Conservation (phyloP, 2,797 vertebrate species). For the Eulemur coronatus region DNA sequence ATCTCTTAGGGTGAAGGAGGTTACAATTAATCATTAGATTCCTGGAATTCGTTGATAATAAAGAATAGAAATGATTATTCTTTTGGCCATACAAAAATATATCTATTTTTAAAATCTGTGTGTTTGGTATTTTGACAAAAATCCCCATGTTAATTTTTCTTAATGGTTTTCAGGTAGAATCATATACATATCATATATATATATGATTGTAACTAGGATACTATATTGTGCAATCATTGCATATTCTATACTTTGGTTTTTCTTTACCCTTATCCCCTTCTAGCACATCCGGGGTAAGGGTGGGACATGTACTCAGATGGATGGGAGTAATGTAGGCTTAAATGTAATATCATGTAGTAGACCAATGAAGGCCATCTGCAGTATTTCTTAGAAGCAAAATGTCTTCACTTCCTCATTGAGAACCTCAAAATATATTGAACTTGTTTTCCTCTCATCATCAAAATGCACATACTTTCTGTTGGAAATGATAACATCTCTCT, state of each 20-base stretch:
- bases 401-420: neutral
- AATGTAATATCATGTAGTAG: neutral
- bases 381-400: neutral
- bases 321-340: neutral
- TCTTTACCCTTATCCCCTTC: neutral
- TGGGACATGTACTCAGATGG: neutral
- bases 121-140: neutral
- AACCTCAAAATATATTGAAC: conserved; percentile 9
- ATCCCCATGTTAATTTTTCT: neutral
- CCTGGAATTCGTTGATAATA: neutral
- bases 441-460: conserved; percentile 47
- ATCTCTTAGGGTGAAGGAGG: neutral
- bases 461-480: conserved; percentile 33
- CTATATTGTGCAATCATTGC: neutral
- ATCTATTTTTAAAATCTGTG: neutral
- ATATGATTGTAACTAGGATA: neutral
- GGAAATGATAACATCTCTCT: conserved; percentile 9
- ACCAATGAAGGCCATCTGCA: neutral
- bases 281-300: neutral
- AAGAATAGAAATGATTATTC: neutral
- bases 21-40: conserved; percentile 15
- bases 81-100: neutral
- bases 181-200: neutral
- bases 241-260: neutral
- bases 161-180: conserved; percentile 19